phyloP scores from a whole-genome alignment of 2,113 vertebrate species.

The Pica pica region DNA sequence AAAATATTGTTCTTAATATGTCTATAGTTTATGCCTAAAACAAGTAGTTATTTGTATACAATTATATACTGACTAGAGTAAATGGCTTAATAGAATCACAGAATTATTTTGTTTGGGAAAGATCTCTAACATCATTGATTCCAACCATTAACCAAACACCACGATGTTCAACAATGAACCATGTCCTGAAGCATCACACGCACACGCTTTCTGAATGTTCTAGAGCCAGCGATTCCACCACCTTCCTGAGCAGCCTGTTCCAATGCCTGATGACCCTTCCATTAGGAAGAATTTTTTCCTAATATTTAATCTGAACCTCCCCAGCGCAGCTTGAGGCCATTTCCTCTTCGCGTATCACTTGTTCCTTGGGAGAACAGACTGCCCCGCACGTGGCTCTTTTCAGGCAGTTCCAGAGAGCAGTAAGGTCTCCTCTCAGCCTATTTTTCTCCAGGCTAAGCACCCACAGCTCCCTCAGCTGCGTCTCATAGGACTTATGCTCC shows the following conservation, averaged over 20 bases:
- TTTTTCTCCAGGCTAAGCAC: neutral
- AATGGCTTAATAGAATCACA: neutral
- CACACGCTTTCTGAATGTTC: neutral
- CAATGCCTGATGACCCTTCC: neutral
- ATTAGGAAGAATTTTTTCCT: neutral
- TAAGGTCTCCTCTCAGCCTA: neutral
- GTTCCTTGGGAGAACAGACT: neutral
- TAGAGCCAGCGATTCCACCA: neutral
- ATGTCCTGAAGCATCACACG: neutral
- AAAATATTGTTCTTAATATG: neutral
- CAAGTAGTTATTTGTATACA: neutral
- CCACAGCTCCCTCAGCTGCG: neutral
- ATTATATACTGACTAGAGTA: neutral
- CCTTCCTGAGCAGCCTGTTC: neutral
- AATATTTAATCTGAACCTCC: neutral
- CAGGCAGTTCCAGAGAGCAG: neutral
- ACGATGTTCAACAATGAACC: neutral
- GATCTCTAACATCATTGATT: neutral
- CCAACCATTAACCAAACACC: neutral
- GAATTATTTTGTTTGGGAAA: neutral
- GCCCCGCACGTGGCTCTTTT: neutral
- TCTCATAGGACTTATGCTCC: neutral
- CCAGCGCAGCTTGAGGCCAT: accelerated
- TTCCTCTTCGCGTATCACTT: neutral
- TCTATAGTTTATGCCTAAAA: neutral